Percentiles rank a stretch among this genome's conserved stretches.
Conservation (phyloP, 2,888 invertebrate genomes). For the Pachymerium ferrugineum region DNA sequence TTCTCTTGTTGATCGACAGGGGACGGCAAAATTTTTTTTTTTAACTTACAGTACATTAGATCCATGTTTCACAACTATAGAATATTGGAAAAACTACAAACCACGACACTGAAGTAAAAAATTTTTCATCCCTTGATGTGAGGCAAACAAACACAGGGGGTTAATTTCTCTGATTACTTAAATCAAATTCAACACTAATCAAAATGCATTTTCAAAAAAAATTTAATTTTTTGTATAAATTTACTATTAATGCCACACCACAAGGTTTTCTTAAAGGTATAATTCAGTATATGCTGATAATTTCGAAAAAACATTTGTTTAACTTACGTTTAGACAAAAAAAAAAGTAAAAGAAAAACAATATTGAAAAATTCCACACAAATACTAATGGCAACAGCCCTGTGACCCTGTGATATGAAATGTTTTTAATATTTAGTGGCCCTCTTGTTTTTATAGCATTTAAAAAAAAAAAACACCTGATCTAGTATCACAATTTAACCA, state of each 20-base stretch:
- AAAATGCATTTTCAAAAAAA: not conserved
- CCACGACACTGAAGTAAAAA: conserved; percentile 13
- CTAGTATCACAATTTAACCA: not conserved
- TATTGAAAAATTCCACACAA: conserved; percentile 30
- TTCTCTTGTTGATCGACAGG: conserved; percentile 23
- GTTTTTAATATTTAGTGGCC: not conserved
- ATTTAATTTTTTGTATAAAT: not conserved
- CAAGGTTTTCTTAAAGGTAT: not conserved
- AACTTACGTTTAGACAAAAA: not conserved
- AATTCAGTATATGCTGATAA: not conserved
- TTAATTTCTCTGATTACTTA: not conserved
- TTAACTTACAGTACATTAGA: conserved; percentile 27
- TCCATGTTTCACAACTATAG: conserved; percentile 12
- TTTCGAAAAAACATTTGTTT: conserved; percentile 1
- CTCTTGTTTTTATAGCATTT: not conserved
- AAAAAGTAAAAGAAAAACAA: not conserved
- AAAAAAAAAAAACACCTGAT: conserved; percentile 10
- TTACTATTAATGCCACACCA: too few relatives aligned
- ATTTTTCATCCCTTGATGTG: conserved; percentile 1
- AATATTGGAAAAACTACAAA: conserved; percentile 12
- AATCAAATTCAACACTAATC: not conserved
- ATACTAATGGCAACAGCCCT: conserved; percentile 37
- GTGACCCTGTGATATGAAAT: conserved; percentile 37
- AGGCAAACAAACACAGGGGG: too few relatives aligned
- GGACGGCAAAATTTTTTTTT: conserved; percentile 36